A percentile compares a stretch with the other conserved stretches of the same genome.
Conservation (phyloP, 2,113 vertebrate species). For the Odontesthes bonariensis region DNA sequence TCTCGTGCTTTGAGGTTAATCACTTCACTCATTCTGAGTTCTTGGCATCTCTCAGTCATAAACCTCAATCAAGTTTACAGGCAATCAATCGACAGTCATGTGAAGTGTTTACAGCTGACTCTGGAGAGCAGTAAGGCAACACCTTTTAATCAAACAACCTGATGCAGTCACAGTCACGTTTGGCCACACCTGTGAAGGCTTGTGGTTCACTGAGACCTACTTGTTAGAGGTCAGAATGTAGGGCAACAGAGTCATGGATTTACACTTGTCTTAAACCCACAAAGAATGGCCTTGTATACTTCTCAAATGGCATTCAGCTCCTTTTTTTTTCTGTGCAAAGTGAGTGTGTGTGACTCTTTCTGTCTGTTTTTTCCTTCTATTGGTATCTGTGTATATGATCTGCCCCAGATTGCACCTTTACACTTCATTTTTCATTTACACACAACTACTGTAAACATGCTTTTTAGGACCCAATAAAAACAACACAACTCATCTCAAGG, state of each 20-base stretch:
- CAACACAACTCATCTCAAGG: conserved; percentile 1
- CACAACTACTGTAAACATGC: conserved; percentile 1
- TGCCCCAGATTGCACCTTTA: neutral
- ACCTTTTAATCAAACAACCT: conserved; percentile 34
- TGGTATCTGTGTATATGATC: neutral
- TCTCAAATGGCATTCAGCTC: neutral
- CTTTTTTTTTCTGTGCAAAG: neutral
- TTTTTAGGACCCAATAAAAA: neutral
- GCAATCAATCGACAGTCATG: neutral
- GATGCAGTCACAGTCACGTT: neutral
- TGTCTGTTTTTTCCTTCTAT: neutral
- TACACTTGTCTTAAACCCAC: conserved; percentile 4
- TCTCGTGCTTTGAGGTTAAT: conserved; percentile 69
- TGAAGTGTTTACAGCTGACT: conserved; percentile 20
- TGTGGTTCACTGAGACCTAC: conserved; percentile 14
- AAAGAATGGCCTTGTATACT: conserved; percentile 1
- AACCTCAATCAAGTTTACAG: conserved; percentile 15
- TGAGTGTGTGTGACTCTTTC: neutral
- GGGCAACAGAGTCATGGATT: neutral
- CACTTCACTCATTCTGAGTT: conserved; percentile 23
- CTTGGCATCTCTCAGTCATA: conserved; percentile 19
- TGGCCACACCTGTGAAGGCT: conserved; percentile 29
- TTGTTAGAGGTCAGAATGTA: conserved; percentile 18
- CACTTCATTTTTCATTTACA: neutral
- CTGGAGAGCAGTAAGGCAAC: conserved; percentile 19